Evolutionary conservation across 2,797 vertebrate genomes (phyloP).

Genomic region (Phataginus tricuspis): DNA sequence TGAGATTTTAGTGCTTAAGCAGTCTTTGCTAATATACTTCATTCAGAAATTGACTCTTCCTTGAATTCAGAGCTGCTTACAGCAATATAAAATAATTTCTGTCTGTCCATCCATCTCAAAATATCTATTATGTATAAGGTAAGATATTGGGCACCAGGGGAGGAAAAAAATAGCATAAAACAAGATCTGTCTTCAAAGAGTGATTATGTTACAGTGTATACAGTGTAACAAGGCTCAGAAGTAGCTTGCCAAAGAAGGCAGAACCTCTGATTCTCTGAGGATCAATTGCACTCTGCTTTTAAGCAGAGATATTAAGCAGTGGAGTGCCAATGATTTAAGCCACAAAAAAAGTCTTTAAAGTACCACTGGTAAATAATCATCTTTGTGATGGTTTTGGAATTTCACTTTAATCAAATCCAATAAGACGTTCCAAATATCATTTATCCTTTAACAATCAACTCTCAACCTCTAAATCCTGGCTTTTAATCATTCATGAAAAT

Average conservation of each 20-base stretch:
- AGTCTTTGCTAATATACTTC: conserved; percentile 15
- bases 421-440: conserved; percentile 84
- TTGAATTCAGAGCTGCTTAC: conserved; percentile 24
- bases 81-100: conserved; percentile 34
- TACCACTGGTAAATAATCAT: conserved; percentile 77
- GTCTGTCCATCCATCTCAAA: conserved; percentile 19
- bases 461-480: conserved; percentile 85
- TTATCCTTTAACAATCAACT: conserved; percentile 85
- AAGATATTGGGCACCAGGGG: conserved; percentile 31
- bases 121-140: conserved; percentile 46
- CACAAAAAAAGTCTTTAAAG: conserved; percentile 62
- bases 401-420: conserved; percentile 86
- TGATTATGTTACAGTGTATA: conserved; percentile 54
- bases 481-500: conserved; percentile 86
- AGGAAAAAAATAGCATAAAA: not conserved
- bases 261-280: conserved; percentile 62
- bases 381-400: conserved; percentile 82
- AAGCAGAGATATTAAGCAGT: conserved; percentile 56
- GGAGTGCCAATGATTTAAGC: conserved; percentile 63
- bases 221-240: conserved; percentile 49
- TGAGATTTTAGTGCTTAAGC: conserved; percentile 3
- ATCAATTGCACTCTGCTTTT: conserved; percentile 69
- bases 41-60: conserved; percentile 44
- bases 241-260: conserved; percentile 56
- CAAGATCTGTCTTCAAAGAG: conserved; percentile 61